phyloP scores from a whole-genome alignment of 1,140 invertebrate genomes.

The Tetraneura akinire region DNA sequence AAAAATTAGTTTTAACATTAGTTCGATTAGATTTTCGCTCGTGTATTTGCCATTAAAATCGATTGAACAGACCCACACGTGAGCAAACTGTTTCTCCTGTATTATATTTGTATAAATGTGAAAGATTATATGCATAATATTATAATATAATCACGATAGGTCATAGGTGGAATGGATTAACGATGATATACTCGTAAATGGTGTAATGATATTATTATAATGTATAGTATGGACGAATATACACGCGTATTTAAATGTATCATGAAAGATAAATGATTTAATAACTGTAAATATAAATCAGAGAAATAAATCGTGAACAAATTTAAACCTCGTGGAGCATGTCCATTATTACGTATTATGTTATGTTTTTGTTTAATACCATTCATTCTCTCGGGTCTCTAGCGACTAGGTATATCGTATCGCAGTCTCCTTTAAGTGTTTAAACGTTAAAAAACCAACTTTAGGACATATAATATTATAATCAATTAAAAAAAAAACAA shows the following conservation, averaged over 20 bases:
- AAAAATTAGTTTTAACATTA: not conserved
- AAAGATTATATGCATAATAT: no score
- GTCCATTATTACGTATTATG: not conserved
- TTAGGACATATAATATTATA: no score
- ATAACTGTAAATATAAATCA: slow-evolving; percentile 22
- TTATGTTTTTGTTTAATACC: not conserved
- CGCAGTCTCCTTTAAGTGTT: no score
- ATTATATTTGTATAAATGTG: not conserved
- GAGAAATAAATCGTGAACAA: slow-evolving; percentile 31
- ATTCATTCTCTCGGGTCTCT: not conserved
- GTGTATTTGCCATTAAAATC: slow-evolving; percentile 6
- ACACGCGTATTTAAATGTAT: not conserved
- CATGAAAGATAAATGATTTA: not conserved
- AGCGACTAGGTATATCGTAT: no score
- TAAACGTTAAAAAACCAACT: no score
- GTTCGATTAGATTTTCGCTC: not conserved
- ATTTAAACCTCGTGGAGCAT: not conserved
- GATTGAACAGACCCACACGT: not conserved
- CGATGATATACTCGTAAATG: no score
- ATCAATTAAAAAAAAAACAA: no score
- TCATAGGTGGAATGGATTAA: not conserved
- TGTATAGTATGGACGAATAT: not conserved
- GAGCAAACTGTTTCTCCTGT: not conserved
- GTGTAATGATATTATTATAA: not conserved
- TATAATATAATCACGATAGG: not conserved